phyloP scores from a whole-genome alignment of 1,140 invertebrate species.

The Steinernema feltiae region DNA sequence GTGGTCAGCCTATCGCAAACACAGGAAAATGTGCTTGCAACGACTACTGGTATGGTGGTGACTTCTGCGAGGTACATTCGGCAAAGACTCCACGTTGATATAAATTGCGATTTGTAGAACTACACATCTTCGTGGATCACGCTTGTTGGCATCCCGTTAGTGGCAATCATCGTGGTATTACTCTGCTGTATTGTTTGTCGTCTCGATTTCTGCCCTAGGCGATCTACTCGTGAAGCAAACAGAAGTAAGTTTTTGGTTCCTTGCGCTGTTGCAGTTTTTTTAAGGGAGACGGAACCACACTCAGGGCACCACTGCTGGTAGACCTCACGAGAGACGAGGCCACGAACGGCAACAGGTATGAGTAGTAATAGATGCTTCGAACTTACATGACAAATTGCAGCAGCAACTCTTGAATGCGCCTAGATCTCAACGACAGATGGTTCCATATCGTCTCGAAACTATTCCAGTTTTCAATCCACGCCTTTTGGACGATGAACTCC shows the following conservation, averaged over 20 bases:
- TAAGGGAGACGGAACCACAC: not conserved
- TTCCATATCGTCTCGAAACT: conserved; percentile 39
- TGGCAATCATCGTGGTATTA: conserved; percentile 39
- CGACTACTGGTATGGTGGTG: conserved; percentile 44
- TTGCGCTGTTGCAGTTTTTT: not conserved
- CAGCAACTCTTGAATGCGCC: conserved; percentile 39
- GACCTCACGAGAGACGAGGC: conserved; percentile 3
- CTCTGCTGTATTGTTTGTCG: conserved; percentile 48
- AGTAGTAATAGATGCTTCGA: conserved; percentile 14
- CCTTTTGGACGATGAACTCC: conserved; percentile 2
- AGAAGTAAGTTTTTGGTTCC: not conserved
- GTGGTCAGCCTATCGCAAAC: conserved; percentile 25
- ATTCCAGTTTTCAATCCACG: conserved; percentile 40
- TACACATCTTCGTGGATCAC: conserved; percentile 48
- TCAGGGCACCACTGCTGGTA: not conserved
- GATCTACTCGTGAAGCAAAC: conserved; percentile 8
- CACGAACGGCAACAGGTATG: conserved; percentile 9
- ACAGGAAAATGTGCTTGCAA: conserved; percentile 41
- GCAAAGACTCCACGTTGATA: conserved; percentile 13
- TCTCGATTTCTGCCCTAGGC: conserved; percentile 43
- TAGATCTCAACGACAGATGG: conserved; percentile 17
- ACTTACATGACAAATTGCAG: not conserved
- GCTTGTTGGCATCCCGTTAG: conserved; percentile 40
- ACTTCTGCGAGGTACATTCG: conserved; percentile 41
- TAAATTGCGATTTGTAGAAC: conserved; percentile 19